These are phyloP conservation scores for Horisme vitalbata DNA, from an alignment of 2,888 invertebrate species.

Conservation along the genomic window DNA sequence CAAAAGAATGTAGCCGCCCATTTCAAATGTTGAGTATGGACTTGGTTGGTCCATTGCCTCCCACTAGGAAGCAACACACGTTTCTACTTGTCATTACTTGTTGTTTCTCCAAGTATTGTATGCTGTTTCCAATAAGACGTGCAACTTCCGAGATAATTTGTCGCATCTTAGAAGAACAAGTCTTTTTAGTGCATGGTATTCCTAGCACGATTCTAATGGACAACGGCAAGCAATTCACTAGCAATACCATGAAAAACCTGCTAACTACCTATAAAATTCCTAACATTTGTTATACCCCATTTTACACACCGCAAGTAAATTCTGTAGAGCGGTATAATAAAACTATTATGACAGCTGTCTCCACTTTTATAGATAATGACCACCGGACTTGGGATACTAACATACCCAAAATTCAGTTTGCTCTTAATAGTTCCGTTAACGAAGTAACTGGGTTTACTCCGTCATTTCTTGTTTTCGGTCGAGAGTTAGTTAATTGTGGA, in stretches of 20 bases:
- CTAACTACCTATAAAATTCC: too few species aligned
- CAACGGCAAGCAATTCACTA: neutral
- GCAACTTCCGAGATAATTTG: neutral
- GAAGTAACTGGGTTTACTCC: neutral
- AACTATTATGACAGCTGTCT: too few species aligned
- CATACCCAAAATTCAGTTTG: slow-evolving; percentile 7
- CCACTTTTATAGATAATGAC: too few species aligned
- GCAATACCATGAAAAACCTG: neutral
- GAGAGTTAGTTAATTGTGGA: neutral
- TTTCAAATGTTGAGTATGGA: too few species aligned
- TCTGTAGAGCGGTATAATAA: too few species aligned
- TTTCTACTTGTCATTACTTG: neutral
- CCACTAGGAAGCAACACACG: neutral
- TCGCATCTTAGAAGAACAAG: neutral
- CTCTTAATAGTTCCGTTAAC: slow-evolving; percentile 1
- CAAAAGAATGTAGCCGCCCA: too few species aligned
- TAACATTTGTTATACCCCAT: neutral
- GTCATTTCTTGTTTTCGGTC: too few species aligned
- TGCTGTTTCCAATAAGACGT: neutral
- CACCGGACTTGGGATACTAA: too few species aligned
- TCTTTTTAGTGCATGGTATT: neutral
- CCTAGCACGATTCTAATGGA: neutral
- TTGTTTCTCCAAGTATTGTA: neutral
- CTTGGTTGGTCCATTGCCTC: neutral
- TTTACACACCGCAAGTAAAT: slow-evolving; percentile 4